Percentiles rank a stretch among this genome's conserved stretches.
Conservation (phyloP, 2,797 vertebrate species). For the Linurgus olivaceus region DNA sequence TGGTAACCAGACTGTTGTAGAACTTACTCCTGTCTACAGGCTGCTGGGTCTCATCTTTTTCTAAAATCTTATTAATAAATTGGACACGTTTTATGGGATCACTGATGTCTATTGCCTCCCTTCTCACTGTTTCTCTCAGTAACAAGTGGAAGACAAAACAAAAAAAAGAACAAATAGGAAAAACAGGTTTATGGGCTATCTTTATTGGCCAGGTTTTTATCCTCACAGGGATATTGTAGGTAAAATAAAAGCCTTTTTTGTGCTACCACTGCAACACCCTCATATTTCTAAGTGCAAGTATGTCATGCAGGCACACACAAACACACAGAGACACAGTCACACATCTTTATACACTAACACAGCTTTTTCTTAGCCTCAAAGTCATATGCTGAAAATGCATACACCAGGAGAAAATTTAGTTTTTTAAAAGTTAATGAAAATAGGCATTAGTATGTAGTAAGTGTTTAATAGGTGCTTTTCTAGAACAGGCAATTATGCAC, state of each 20-base stretch:
- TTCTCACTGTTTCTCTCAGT: not conserved
- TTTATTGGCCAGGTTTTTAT: not conserved
- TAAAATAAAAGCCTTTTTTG: slow-evolving; percentile 12
- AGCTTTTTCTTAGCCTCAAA: not conserved
- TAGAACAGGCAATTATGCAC: not conserved
- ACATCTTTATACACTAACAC: not conserved
- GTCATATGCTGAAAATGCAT: not conserved
- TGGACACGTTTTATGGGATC: slow-evolving; percentile 46
- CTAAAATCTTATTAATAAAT: slow-evolving; percentile 66
- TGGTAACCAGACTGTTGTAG: slow-evolving; percentile 58
- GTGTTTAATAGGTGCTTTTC: not conserved
- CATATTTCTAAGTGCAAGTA: not conserved
- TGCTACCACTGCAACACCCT: not conserved
- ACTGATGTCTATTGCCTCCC: not conserved
- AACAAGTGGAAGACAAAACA: not conserved
- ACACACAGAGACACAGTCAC: not conserved
- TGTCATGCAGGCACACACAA: not conserved
- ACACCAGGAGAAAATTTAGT: not conserved
- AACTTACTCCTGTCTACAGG: slow-evolving; percentile 52
- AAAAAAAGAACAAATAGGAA: not conserved
- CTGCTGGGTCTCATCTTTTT: slow-evolving; percentile 53
- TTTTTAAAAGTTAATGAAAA: not conserved
- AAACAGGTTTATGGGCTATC: not conserved
- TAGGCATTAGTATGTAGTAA: not conserved
- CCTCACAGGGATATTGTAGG: not conserved